These are phyloP conservation scores for Lochmaea capreae DNA, from an alignment of 2,888 invertebrate genomes.

Conservation along the genomic window DNA sequence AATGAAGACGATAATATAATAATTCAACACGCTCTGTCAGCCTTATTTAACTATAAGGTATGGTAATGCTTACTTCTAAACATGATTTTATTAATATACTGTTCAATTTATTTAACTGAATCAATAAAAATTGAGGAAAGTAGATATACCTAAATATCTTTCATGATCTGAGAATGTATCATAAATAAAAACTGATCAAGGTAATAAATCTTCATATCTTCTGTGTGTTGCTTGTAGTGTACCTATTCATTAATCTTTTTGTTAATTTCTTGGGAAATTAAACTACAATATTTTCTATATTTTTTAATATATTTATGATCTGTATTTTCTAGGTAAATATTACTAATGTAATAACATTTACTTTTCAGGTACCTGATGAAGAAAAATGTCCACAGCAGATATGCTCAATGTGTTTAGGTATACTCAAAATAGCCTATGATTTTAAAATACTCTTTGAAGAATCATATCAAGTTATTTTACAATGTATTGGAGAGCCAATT, in stretches of 20 bases:
- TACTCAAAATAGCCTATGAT: conserved; percentile 37
- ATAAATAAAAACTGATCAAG: no score
- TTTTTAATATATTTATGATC: neutral
- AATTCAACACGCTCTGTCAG: neutral
- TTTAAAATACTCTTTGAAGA: conserved; percentile 39
- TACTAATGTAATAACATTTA: neutral
- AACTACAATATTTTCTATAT: no score
- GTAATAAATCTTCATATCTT: neutral
- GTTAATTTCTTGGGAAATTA: no score
- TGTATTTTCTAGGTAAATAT: neutral
- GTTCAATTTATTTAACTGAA: no score
- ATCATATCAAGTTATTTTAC: conserved; percentile 28
- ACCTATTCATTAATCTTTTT: no score
- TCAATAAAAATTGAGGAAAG: no score
- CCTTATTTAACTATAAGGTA: neutral
- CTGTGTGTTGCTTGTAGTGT: no score
- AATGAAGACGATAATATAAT: neutral
- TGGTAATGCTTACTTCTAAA: neutral
- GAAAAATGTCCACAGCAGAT: conserved; percentile 38
- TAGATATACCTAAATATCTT: no score
- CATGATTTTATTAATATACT: neutral
- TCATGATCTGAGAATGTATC: no score
- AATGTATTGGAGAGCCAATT: conserved; percentile 13
- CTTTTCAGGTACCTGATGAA: conserved; percentile 25
- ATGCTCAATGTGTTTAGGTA: conserved; percentile 38